Percentiles rank a stretch among this genome's conserved stretches.
Evolutionary conservation across 2,797 vertebrate genomes (phyloP).

Genomic region (Phalanger gymnotis): DNA sequence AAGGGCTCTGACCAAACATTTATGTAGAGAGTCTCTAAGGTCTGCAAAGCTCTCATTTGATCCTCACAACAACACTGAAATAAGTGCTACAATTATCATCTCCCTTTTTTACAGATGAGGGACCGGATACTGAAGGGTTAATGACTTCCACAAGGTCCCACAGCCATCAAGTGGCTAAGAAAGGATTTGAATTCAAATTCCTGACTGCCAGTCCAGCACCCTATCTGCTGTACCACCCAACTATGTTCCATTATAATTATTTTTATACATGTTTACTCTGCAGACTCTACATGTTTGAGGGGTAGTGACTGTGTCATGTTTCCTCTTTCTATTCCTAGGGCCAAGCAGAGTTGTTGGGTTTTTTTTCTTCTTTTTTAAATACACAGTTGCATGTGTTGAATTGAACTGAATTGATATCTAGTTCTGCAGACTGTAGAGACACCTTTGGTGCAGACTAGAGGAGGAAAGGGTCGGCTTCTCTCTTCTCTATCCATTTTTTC

Average conservation of each 20-base stretch:
- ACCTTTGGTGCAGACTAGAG: neutral
- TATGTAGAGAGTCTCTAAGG: neutral
- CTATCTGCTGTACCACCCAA: neutral
- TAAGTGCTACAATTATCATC: neutral
- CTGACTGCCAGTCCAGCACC: neutral
- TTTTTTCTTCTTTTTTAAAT: neutral
- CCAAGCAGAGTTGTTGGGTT: neutral
- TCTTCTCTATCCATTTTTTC: constrained; percentile 4
- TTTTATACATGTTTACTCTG: neutral
- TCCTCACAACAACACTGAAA: neutral
- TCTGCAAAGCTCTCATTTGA: neutral
- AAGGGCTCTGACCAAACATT: neutral
- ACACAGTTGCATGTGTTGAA: neutral
- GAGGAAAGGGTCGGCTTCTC: neutral
- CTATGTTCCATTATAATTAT: neutral
- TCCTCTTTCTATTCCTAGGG: neutral
- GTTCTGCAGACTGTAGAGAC: neutral
- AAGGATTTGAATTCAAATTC: neutral
- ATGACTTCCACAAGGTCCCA: neutral
- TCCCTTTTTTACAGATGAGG: neutral
- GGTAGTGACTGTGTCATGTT: neutral
- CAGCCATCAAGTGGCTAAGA: neutral
- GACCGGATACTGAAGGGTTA: neutral
- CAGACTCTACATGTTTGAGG: neutral
- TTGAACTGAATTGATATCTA: neutral